Base-by-base conservation (phyloP, 2,888 invertebrate species). In the Trichogramma dendrolimi region DNA sequence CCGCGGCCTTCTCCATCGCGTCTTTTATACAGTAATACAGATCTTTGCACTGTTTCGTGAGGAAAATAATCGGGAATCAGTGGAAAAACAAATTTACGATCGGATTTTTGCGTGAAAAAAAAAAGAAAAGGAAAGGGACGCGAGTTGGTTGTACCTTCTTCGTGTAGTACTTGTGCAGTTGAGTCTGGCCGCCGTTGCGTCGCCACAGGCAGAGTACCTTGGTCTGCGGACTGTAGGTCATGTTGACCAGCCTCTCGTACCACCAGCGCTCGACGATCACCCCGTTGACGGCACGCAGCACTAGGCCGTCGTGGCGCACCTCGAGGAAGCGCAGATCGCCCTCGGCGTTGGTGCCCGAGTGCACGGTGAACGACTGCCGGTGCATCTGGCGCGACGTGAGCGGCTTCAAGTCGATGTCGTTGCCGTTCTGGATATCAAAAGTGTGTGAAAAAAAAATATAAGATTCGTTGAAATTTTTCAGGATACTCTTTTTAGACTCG, bases 191-290 rank as follows among this genome's bases (percentile, higher is more conserved):
- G 4, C 94, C 96, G 75, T 92, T 93, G 71, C 94, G 88, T 72
- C 96, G 87, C 97, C 99, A 99, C 64, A 99, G 85, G 80, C 98
- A 99, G 67, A 99, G 83, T 7, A 98, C 91, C 81, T 94, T 92
- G 74, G 96, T 98, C 81, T 98, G 98, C 0, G 99, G 99, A 71
- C 97, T 96, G 80, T 96, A 99, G 0, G 99, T 98, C 96, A 99
- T 98, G 79, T 99, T 99, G 58, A 99, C 96, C 58, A 99, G 83
- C 59, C 97, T 85, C 79, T 99, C 99, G 81, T 94, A 99, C 98
- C 98, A 99, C 98, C 99, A 99, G 50, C 97, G 85, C 73, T 94
- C 94, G 49, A 92, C 87, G 80, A 94, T 94, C 0, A 92, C 90
- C 39, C 94, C 94, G 79, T 86, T 86, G 4, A 89, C 87, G 0